Percentiles rank a stretch among this genome's conserved stretches.
Evolutionary conservation across 1,140 invertebrate species (phyloP).

Genomic region (Cyclargus thomasi): DNA sequence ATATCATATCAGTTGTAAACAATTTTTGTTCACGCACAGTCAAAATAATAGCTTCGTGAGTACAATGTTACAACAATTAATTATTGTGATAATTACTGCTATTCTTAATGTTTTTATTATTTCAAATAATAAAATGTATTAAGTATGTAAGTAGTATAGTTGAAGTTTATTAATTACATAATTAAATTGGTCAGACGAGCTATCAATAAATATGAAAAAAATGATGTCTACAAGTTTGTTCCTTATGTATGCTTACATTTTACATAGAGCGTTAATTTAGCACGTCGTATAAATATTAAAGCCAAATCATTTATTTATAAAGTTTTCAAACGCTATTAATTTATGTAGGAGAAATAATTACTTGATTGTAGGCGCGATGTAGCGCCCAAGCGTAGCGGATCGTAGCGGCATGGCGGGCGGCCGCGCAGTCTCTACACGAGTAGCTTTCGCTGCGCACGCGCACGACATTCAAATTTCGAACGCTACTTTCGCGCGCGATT

Average conservation of each 20-base stretch:
- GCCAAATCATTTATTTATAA: not conserved
- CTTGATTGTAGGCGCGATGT: conserved; percentile 18
- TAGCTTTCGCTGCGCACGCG: conserved; percentile 61
- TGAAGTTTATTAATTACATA: too few species aligned
- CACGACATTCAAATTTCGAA: conserved; percentile 36
- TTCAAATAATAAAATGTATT: too few species aligned
- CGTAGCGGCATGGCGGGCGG: conserved; percentile 36
- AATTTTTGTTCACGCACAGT: not conserved
- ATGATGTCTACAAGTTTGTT: too few species aligned
- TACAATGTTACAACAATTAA: too few species aligned
- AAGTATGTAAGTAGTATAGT: too few species aligned
- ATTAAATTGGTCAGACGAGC: too few species aligned
- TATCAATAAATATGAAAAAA: too few species aligned
- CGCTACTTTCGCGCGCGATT: conserved; percentile 28
- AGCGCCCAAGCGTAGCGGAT: conserved; percentile 58
- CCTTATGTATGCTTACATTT: too few species aligned
- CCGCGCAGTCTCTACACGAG: conserved; percentile 45
- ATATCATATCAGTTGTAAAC: not conserved
- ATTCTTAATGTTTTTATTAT: too few species aligned
- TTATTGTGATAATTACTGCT: too few species aligned
- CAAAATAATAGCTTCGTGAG: not conserved
- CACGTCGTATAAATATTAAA: not conserved
- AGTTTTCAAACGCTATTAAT: not conserved
- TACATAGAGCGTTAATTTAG: too few species aligned
- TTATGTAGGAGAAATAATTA: not conserved